phyloP scores from a whole-genome alignment of 2,888 invertebrate species.

The Orgyia antiqua region DNA sequence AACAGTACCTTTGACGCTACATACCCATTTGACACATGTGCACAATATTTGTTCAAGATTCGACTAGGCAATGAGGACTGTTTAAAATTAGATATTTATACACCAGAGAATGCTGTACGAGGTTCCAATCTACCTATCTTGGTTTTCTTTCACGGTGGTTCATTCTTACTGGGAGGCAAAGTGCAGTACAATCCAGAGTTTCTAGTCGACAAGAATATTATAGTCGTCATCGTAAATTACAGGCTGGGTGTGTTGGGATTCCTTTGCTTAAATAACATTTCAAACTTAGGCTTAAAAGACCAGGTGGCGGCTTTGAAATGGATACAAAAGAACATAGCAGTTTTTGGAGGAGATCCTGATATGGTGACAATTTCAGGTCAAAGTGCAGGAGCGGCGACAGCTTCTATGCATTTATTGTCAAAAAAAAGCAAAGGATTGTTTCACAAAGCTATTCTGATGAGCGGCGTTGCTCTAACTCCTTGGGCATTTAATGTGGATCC shows the following conservation, averaged over 20 bases:
- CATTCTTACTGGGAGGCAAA: conserved; percentile 61
- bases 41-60: conserved; percentile 10
- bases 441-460: conserved; percentile 60
- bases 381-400: conserved; percentile 60
- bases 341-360: conserved; percentile 65
- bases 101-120: conserved; percentile 33
- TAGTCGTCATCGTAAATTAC: conserved; percentile 58
- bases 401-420: conserved; percentile 57
- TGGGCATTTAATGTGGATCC: conserved; percentile 62
- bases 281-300: conserved; percentile 63
- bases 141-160: conserved; percentile 64
- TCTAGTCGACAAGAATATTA: conserved; percentile 51
- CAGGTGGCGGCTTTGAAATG: conserved; percentile 63
- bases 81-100: conserved; percentile 51
- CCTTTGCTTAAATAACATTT: conserved; percentile 51
- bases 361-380: conserved; percentile 65
- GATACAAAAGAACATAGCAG: conserved; percentile 55
- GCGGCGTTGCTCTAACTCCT: conserved; percentile 51
- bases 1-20: background rate
- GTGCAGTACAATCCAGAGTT: conserved; percentile 63
- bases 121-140: conserved; percentile 47
- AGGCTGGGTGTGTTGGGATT: conserved; percentile 62
- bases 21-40: background rate
- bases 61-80: conserved; percentile 53
- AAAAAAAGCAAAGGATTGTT: conserved; percentile 51